Evolutionary conservation across 2,888 invertebrate genomes (phyloP), one percentile per base, ranked within the genome.

Genomic region (Pristionchus maxplancki): DNA sequence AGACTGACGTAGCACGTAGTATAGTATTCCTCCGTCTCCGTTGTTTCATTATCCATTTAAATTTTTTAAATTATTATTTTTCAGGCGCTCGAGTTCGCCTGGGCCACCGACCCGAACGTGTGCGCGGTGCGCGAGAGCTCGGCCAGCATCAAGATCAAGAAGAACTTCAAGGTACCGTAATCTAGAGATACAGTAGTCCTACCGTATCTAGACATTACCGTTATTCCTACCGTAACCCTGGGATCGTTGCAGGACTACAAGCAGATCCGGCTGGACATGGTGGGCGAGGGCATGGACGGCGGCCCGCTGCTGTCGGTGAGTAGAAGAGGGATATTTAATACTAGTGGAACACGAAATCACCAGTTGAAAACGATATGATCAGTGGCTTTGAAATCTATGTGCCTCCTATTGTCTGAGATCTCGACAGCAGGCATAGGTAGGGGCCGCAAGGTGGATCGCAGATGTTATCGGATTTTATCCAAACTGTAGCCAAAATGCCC

Each of bases 71-170:
- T 5, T 24, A 74, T 74, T 67, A 9, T 20, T 31, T 37, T 74
- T 34, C 62, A 90, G 90, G 90, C 91, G 0, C 97, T 98, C 93
- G 99, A 99, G 95, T 99, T 99, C 95, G 99, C 99, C 0, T 99
- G 99, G 99, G 98, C 98, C 0, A 96, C 97, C 84, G 99, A 99
- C 95, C 97, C 98, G 53, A 98, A 97, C 78, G 97, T 98, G 90
- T 96, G 96, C 94, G 96, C 96, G 87, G 96, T 96, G 89, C 96
- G 98, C 34, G 99, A 99, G 95, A 97, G 97, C 89, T 97, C 97
- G 81, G 97, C 97, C 86, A 97, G 97, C 1, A 97, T 99, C 37
- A 97, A 97, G 94, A 97, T 99, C 67, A 99, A 98, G 96, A 98
- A 98, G 95, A 99, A 99, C 95, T 99, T 99, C 95, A 99, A 99